phyloP scores from a whole-genome alignment of 1,140 invertebrate genomes.

The Centruroides sculpturatus region DNA sequence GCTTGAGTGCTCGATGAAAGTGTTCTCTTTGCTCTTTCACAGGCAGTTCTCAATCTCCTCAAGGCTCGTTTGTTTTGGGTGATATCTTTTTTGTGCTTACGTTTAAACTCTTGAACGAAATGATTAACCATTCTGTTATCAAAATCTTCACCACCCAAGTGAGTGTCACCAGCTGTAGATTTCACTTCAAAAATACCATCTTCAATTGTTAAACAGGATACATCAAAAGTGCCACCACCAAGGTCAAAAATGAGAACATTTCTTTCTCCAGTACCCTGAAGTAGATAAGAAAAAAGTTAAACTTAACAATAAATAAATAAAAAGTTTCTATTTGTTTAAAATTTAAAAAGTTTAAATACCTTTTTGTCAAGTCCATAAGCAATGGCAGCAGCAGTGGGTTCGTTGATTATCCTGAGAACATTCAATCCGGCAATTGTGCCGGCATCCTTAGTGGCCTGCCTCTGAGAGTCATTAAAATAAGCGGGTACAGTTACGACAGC shows the following conservation, averaged over 20 bases:
- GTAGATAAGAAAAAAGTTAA: too few relatives aligned
- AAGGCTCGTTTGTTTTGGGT: constrained; percentile 76
- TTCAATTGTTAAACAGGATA: constrained; percentile 86
- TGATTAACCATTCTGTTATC: constrained; percentile 73
- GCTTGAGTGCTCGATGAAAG: constrained; percentile 87
- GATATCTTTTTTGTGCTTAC: constrained; percentile 91
- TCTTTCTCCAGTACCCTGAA: constrained; percentile 42
- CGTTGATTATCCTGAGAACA: constrained; percentile 55
- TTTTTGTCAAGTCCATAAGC: constrained; percentile 73
- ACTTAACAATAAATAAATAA: too few relatives aligned
- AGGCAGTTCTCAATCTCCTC: constrained; percentile 76
- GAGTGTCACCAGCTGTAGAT: constrained; percentile 91
- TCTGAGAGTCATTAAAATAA: constrained; percentile 58
- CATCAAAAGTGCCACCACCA: constrained; percentile 93
- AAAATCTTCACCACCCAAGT: constrained; percentile 96
- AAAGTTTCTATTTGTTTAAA: too few relatives aligned
- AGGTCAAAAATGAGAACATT: constrained; percentile 65
- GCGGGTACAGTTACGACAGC: constrained; percentile 51
- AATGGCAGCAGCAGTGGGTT: constrained; percentile 60
- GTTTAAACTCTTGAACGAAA: constrained; percentile 58
- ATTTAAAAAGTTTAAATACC: not conserved
- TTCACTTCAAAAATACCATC: constrained; percentile 93
- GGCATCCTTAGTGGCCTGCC: constrained; percentile 57
- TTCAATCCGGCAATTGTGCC: constrained; percentile 43
- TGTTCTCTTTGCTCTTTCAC: constrained; percentile 89